Percentiles rank a stretch among this genome's conserved stretches.
Conservation (phyloP, 2,113 vertebrate genomes). For the Dromaius novaehollandiae region DNA sequence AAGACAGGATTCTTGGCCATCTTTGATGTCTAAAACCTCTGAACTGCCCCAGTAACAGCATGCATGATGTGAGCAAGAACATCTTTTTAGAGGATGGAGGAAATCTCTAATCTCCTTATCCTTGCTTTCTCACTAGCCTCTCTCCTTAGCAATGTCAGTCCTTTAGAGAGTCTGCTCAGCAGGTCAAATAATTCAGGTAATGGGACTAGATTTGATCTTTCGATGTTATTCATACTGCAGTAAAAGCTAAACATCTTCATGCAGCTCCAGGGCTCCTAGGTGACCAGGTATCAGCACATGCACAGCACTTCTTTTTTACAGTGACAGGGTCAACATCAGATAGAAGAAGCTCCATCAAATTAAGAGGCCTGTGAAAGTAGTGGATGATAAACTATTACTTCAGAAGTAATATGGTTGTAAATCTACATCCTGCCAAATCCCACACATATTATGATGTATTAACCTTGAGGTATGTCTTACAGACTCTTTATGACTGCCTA, state of each 20-base stretch:
- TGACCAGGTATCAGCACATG: not conserved
- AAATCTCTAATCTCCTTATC: not conserved
- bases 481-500: not conserved
- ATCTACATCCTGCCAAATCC: not conserved
- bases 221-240: not conserved
- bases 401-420: slow-evolving; percentile 6
- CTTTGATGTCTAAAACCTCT: not conserved
- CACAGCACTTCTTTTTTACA: not conserved
- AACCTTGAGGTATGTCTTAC: not conserved
- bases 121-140: not conserved
- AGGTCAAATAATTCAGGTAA: not conserved
- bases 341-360: not conserved
- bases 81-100: not conserved
- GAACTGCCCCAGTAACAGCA: not conserved
- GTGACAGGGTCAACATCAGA: slow-evolving; percentile 24
- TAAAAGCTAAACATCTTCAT: not conserved
- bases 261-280: not conserved
- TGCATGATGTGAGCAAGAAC: not conserved
- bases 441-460: accelerated
- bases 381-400: slow-evolving; percentile 27
- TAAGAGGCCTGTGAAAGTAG: slow-evolving; percentile 29
- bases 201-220: not conserved
- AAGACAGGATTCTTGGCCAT: not conserved
- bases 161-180: accelerated
- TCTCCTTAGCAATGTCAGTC: accelerated